These are phyloP conservation scores for Cossypha heuglini DNA, from an alignment of 2,797 vertebrate genomes.

Conservation along the genomic window DNA sequence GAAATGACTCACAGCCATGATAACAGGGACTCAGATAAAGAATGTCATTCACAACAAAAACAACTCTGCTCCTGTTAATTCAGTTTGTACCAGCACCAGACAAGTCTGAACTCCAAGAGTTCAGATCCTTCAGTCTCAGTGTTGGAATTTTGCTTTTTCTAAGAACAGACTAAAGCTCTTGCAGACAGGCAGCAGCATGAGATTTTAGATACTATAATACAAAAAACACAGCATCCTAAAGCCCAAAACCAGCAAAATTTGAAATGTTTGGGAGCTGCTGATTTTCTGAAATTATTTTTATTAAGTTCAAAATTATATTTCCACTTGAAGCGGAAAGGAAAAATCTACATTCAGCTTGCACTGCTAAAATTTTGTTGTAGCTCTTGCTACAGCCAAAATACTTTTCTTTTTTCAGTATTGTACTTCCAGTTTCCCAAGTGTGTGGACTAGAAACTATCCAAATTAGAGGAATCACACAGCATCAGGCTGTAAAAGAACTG, in stretches of 20 bases:
- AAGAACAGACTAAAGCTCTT: neutral
- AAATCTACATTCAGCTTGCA: neutral
- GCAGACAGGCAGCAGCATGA: neutral
- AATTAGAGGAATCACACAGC: neutral
- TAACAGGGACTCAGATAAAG: neutral
- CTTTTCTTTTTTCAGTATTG: neutral
- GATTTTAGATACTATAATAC: neutral
- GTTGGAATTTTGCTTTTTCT: neutral
- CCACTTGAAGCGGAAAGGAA: neutral
- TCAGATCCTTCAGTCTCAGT: neutral
- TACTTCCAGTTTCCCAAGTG: neutral
- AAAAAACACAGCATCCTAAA: neutral
- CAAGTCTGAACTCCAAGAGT: neutral
- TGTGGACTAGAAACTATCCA: neutral
- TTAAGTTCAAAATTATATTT: neutral
- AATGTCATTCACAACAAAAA: neutral
- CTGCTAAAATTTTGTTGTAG: neutral
- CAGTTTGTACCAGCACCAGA: neutral
- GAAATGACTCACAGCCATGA: neutral
- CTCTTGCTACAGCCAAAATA: neutral
- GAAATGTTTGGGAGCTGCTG: neutral
- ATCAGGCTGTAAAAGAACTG: neutral
- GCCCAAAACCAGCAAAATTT: neutral
- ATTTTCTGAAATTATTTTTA: neutral
- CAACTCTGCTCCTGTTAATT: neutral